These are phyloP conservation scores for Paedocypris micromegethes DNA, from an alignment of 2,797 vertebrate species.

Conservation along the genomic window DNA sequence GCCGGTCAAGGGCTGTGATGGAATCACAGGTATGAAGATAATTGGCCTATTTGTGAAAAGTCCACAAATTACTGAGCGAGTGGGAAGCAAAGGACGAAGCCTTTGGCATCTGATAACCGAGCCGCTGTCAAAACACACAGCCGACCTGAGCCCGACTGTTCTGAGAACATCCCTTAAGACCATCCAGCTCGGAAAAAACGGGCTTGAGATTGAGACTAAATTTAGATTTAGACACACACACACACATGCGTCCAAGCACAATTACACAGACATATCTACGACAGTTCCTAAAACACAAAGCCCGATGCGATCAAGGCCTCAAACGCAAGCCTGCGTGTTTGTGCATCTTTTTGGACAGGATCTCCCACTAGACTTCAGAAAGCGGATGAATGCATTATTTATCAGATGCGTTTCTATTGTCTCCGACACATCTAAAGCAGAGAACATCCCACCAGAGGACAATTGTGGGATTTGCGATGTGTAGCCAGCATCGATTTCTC, in stretches of 20 bases:
- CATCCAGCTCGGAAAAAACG: not conserved
- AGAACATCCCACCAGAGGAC: constrained; percentile 29
- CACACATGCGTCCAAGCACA: not conserved
- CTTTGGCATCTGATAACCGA: constrained; percentile 8
- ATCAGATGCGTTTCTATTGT: not conserved
- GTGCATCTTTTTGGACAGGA: constrained; percentile 4
- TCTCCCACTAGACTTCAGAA: constrained; percentile 9
- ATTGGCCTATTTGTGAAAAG: constrained; percentile 35
- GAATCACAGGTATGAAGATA: constrained; percentile 34
- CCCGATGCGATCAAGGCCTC: constrained; percentile 11
- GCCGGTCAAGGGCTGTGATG: constrained; percentile 9
- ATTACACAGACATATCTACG: not conserved
- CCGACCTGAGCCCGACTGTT: not conserved
- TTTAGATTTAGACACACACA: not conserved
- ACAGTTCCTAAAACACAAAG: constrained; percentile 14
- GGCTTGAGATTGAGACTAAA: not conserved
- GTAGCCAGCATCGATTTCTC: constrained; percentile 25
- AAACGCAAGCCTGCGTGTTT: constrained; percentile 5
- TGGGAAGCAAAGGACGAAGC: constrained; percentile 21
- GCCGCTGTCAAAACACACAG: constrained; percentile 9
- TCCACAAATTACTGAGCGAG: constrained; percentile 24
- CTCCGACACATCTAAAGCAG: constrained; percentile 21
- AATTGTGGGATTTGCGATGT: constrained; percentile 26
- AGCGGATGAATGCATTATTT: constrained; percentile 22
- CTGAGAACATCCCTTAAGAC: not conserved